phyloP scores from a whole-genome alignment of 2,113 vertebrate genomes.

The Syngnathus scovelli region DNA sequence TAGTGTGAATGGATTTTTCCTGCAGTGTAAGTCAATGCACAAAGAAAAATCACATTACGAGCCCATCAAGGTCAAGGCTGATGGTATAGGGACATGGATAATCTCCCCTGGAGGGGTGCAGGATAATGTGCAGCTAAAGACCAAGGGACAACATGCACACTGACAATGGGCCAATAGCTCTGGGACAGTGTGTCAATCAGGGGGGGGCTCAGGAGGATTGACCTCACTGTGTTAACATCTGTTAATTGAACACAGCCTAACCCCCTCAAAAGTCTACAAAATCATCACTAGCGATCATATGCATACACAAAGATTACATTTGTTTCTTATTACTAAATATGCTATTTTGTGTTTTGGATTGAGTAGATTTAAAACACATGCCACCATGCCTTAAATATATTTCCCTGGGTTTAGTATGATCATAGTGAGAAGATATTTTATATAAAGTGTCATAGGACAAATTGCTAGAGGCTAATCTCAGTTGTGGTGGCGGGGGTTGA shows the following conservation, averaged over 20 bases:
- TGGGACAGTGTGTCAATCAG: slow-evolving; percentile 44
- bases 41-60: slow-evolving; percentile 53
- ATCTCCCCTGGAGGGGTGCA: slow-evolving; percentile 27
- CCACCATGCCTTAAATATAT: neutral
- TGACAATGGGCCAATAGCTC: slow-evolving; percentile 39
- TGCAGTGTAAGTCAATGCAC: slow-evolving; percentile 37
- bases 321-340: neutral
- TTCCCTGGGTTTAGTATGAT: slow-evolving; percentile 1
- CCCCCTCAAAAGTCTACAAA: slow-evolving; percentile 38
- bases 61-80: slow-evolving; percentile 57
- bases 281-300: neutral
- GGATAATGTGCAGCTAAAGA: slow-evolving; percentile 30
- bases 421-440: slow-evolving; percentile 26
- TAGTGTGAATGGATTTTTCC: slow-evolving; percentile 20
- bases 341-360: neutral
- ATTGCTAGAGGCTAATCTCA: slow-evolving; percentile 53
- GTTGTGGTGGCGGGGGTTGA: slow-evolving; percentile 41
- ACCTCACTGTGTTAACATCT: slow-evolving; percentile 59
- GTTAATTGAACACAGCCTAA: slow-evolving; percentile 44
- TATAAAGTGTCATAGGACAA: slow-evolving; percentile 49
- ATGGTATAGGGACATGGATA: slow-evolving; percentile 25
- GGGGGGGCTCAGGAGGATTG: slow-evolving; percentile 32
- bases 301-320: neutral
- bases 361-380: neutral
- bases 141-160: slow-evolving; percentile 45